Evolutionary conservation across 2,113 vertebrate genomes (phyloP), one percentile per base, ranked within the genome.

Genomic region (Xerus inauris): DNA sequence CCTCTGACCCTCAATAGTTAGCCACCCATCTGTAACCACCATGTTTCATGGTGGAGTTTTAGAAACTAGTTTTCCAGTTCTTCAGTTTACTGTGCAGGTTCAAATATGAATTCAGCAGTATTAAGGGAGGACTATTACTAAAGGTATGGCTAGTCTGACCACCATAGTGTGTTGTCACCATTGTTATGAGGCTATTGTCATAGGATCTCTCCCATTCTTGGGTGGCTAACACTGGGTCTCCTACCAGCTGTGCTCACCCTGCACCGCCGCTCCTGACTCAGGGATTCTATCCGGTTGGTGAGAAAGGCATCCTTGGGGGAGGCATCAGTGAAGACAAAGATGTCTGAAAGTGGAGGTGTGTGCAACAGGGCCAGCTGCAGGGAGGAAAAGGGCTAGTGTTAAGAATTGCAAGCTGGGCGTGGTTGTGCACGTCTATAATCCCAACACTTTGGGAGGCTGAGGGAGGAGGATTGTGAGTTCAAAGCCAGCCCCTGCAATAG

Each of bases 311-410:
- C 99, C 98, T 99, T 99, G 35, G 99, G 98, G 22, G 99, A 99
- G 20, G 99, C 99, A 2, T 99, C 99, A 0, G 99, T 99, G 97
- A 99, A 99, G 6, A 99, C 99, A 65, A 99, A 99, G 97, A 99
- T 99, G 90, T 99, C 99, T 8, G 99, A 99, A 94, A 99, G 96
- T 0, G 99, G 99, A 49, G 99, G 99, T 69, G 99, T 99, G 91
- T 99, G 98, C 91, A 98, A 98, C 87, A 99, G 98, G 9, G 99
- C 99, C 94, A 99, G 97, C 99, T 99, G 97, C 45, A 59, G 57
- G 49, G 49, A 92, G 59, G 65, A 38, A 62, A 64, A 49, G n/a
- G 24, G 13, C 49, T n/a, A 16, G 1, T 30, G 35, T 95, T 91
- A 87, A 87, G 75, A 89, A 75, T 42, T 81, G 87, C 1, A 51